These are phyloP conservation scores for Poecile atricapillus DNA, from an alignment of 2,113 vertebrate genomes.

Conservation along the genomic window DNA sequence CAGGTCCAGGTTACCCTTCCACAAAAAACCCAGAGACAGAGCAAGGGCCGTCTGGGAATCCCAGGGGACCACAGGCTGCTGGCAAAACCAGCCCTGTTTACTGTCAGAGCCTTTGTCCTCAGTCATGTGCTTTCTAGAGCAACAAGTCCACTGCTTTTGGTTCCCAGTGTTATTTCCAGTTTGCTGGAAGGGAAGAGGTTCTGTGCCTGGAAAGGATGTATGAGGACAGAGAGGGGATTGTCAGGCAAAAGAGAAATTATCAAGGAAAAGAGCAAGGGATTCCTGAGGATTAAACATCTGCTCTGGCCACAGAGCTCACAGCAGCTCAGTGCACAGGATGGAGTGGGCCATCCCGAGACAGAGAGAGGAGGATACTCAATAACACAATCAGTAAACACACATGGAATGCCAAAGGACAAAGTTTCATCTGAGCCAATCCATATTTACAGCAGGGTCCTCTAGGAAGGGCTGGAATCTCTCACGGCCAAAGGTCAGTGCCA, in stretches of 20 bases:
- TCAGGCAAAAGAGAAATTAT: background rate
- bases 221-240: background rate
- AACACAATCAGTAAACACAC: background rate
- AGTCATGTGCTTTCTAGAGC: slow-evolving; percentile 54
- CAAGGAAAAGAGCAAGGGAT: slow-evolving; percentile 23
- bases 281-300: background rate
- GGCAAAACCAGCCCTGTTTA: background rate
- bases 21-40: background rate
- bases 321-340: background rate
- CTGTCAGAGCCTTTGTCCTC: slow-evolving; percentile 8
- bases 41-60: background rate
- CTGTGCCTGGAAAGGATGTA: background rate
- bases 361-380: background rate
- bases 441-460: background rate
- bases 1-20: background rate
- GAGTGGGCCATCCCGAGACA: background rate
- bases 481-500: background rate
- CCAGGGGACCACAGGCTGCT: background rate
- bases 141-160: slow-evolving; percentile 17
- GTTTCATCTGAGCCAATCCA: background rate
- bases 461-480: background rate
- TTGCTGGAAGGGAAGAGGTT: background rate
- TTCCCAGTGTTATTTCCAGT: background rate
- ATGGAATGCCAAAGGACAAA: background rate
- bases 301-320: background rate